Evolutionary conservation across 2,888 invertebrate genomes (phyloP), one percentile per base, ranked within the genome.

Genomic region (Colostygia pectinataria): DNA sequence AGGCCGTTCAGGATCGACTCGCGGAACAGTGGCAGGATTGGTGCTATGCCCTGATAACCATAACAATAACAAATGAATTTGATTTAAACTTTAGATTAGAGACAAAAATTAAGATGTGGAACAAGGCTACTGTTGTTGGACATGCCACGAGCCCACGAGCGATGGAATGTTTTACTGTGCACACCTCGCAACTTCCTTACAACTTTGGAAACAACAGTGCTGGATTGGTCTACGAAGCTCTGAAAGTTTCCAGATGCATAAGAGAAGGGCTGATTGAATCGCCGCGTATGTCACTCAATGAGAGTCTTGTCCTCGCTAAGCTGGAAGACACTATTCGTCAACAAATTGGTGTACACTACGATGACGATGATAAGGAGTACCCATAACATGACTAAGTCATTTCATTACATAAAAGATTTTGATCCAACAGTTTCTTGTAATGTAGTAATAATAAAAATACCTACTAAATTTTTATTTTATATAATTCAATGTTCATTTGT

Each of bases 1-100:
- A 96, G 92, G 0, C 99, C 99, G 85, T 97, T 98, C 33, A 99
- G 91, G 73, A 99, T 96, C 1, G 98, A 97, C 88, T 99, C 99
- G 33, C 99, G 93, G 91, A 99, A 98, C 48, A 99, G 95, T 0
- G 98, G 98, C 55, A 99, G 89, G 53, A 99, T 93, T 5, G 99
- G 98, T 2, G 97, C 94, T 44, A 99, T 97, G 45, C 97, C 97
- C 92, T 94, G 78, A 9, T 3, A 3, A 9, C 1, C 2, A 33
- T 9, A 15, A n/a, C n/a, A n/a, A n/a, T n/a, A n/a, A n/a, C n/a
- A n/a, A n/a, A n/a, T n/a, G n/a, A n/a, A n/a, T n/a, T n/a, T n/a
- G n/a, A n/a, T n/a, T n/a, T n/a, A n/a, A n/a, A n/a, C n/a, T n/a
- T n/a, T n/a, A n/a, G n/a, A n/a, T n/a, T n/a, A n/a, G n/a, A n/a